Evolutionary conservation across 2,888 invertebrate genomes (phyloP).

Genomic region (Ormyrus pomaceus): DNA sequence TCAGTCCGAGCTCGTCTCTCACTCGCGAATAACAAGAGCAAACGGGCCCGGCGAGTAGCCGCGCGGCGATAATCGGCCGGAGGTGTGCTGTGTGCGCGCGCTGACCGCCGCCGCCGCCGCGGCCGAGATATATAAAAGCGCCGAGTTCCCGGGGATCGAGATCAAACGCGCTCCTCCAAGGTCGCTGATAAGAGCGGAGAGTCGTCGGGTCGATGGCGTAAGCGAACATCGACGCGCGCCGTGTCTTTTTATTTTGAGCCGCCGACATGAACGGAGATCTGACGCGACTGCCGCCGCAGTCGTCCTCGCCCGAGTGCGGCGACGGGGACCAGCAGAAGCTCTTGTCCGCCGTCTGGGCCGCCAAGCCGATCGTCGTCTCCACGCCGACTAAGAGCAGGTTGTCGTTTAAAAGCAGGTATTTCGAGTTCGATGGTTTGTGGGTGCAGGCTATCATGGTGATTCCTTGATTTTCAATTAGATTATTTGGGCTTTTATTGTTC

Average conservation of each 20-base stretch:
- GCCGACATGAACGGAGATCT: constrained; percentile 7
- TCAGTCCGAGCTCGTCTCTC: background rate
- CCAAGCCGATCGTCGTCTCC: constrained; percentile 62
- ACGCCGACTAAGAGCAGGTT: background rate
- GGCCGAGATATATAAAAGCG: too few species aligned
- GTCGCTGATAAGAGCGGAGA: background rate
- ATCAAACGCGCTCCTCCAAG: background rate
- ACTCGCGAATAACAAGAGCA: constrained; percentile 28
- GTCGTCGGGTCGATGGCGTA: too few species aligned
- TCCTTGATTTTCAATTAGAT: too few species aligned
- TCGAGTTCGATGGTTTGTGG: too few species aligned
- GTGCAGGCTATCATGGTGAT: too few species aligned
- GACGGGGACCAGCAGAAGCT: constrained; percentile 67
- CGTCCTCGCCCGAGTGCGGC: constrained; percentile 51
- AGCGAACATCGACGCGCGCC: too few species aligned
- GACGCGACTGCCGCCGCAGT: background rate
- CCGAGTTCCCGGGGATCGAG: too few species aligned
- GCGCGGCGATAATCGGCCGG: background rate
- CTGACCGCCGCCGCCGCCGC: too few species aligned
- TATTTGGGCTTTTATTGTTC: too few species aligned
- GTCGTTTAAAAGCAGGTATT: too few species aligned
- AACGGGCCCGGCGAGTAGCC: background rate
- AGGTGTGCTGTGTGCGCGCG: too few species aligned
- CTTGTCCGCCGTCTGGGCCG: constrained; percentile 58
- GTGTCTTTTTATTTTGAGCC: too few species aligned